Base-by-base conservation (phyloP, 2,113 vertebrate genomes). In the Hassar affinis region DNA sequence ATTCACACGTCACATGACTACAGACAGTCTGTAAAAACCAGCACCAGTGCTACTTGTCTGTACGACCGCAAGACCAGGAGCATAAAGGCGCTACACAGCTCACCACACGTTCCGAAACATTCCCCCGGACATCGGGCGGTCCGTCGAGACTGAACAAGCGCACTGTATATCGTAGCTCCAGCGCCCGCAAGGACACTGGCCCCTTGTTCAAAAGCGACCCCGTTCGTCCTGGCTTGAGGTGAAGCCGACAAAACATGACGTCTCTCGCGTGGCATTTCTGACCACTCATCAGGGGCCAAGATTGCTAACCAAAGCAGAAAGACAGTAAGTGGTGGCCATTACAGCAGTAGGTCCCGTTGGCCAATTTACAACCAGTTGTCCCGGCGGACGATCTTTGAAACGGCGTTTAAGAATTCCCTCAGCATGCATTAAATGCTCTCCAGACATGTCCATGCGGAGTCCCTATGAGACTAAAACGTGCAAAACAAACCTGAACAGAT, bases 191-290 rank as follows among this genome's bases (percentile, higher is more conserved):
- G 69, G 69, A 87, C 82, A 86, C 80, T 86, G 75, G 61, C 66
- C 76, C 79, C 82, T 88, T 88, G 85, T 88, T 82, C 61, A 7
- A 42, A 85, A 77, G 81, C 83, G 79, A 85, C 81, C 83, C 61
- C 52, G 10, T 14, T 77, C 6, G n/a, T 62, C 49, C 42, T 20
- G 71, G 68, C 69, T 81, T 57, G 80, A 88, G 85, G 80, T 83
- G 47, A 81, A 79, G 38, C 72, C 42, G 47, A 66, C 59, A 82
- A 69, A 80, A 64, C 61, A 35, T 33, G 42, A 85, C 25, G 72
- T 59, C 71, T 84, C 61, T 78, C 42, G 78, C 74, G 68, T 35
- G 54, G 45, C 61, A 81, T 76, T 45, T 78, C 72, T 52, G 35
- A 77, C 64, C 35, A 64, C 42, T 49, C 80, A 83, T 84, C 83